Evolutionary conservation across 2,113 vertebrate species (phyloP).

Genomic region (Pteronura brasiliensis): DNA sequence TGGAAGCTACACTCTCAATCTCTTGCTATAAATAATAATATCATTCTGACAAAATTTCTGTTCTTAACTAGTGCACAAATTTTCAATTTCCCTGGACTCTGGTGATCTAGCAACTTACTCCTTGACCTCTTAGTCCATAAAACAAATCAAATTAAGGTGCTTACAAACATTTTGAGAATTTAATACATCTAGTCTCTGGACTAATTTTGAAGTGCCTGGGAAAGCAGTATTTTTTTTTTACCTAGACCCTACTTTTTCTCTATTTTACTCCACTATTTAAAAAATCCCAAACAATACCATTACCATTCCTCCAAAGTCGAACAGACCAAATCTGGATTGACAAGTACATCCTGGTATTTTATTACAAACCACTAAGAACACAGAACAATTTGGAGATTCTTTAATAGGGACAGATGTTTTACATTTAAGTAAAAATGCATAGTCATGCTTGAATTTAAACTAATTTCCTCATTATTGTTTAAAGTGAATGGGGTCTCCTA

Average conservation of each 20-base stretch:
- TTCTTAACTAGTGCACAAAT: neutral
- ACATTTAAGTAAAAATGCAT: slow-evolving; percentile 26
- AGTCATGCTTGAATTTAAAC: slow-evolving; percentile 16
- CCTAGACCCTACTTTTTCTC: neutral
- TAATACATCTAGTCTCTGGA: neutral
- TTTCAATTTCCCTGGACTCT: neutral
- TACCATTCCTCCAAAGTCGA: neutral
- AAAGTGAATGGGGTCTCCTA: neutral
- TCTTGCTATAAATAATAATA: neutral
- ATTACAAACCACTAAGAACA: neutral
- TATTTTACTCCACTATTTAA: neutral
- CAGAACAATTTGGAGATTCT: neutral
- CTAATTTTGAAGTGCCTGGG: neutral
- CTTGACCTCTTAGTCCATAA: neutral
- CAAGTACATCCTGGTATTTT: neutral
- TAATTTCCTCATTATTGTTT: slow-evolving; percentile 1
- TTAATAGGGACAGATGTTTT: slow-evolving; percentile 35
- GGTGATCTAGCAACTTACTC: neutral
- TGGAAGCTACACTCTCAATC: neutral
- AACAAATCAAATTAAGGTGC: neutral
- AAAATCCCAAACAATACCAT: neutral
- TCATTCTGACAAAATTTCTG: neutral
- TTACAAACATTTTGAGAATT: neutral
- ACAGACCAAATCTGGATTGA: neutral
- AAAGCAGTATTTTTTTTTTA: neutral